These are phyloP conservation scores for Morone saxatilis DNA, from an alignment of 2,113 vertebrate genomes.

Conservation along the genomic window DNA sequence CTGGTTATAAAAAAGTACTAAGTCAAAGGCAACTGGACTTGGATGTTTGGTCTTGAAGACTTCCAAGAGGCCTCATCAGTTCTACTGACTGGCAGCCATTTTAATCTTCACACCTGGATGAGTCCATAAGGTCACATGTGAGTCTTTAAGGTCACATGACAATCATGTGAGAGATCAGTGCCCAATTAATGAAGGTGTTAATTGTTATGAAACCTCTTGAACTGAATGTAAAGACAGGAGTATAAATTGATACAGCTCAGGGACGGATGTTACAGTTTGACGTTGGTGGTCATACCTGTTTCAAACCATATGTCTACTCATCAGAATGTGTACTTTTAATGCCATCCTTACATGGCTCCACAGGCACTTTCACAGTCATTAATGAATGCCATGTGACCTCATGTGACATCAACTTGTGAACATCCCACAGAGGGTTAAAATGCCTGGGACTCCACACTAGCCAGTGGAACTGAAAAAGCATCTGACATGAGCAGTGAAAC, in stretches of 20 bases:
- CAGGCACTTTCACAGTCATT: not conserved
- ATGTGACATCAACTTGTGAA: slow-evolving; percentile 11
- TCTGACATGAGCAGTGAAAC: not conserved
- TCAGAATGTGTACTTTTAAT: not conserved
- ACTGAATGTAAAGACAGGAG: not conserved
- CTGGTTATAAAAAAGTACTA: not conserved
- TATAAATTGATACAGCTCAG: not conserved
- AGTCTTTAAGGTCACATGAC: not conserved
- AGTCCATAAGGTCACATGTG: not conserved
- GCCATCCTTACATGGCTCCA: not conserved
- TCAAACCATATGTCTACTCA: not conserved
- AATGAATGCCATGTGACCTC: slow-evolving; percentile 8
- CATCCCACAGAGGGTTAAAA: slow-evolving; percentile 6
- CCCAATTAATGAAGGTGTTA: not conserved
- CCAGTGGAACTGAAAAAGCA: not conserved
- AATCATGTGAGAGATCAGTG: not conserved
- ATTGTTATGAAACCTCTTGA: not conserved
- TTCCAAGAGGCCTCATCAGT: not conserved
- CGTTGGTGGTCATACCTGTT: not conserved
- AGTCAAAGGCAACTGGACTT: not conserved
- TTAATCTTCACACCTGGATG: not conserved
- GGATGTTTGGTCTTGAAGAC: not conserved
- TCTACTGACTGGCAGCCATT: slow-evolving; percentile 4
- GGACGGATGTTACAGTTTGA: slow-evolving; percentile 1
- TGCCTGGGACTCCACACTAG: not conserved